A percentile compares a stretch with the other conserved stretches of the same genome.
These are phyloP conservation scores for Siniperca obscura DNA, from an alignment of 2,797 vertebrate genomes.

Conservation along the genomic window DNA sequence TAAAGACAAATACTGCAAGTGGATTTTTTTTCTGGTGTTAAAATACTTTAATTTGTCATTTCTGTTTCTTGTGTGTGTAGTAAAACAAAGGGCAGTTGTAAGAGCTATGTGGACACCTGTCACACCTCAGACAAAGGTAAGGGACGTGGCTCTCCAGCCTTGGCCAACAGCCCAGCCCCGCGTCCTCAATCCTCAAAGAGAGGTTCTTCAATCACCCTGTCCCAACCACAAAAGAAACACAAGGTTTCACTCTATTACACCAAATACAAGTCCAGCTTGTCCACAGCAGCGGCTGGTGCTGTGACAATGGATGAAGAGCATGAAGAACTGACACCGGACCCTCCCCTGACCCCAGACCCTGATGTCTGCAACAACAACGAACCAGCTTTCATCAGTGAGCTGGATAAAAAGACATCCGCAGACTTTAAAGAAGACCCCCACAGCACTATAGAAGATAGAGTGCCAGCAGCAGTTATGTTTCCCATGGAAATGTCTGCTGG, in stretches of 20 bases:
- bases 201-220: slow-evolving; percentile 82
- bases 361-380: slow-evolving; percentile 79
- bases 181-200: slow-evolving; percentile 91
- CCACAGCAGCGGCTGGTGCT: slow-evolving; percentile 56
- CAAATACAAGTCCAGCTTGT: slow-evolving; percentile 88
- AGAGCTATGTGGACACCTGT: slow-evolving; percentile 92
- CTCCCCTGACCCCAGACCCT: slow-evolving; percentile 70
- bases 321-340: slow-evolving; percentile 76
- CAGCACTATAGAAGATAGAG: slow-evolving; percentile 74
- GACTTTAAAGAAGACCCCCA: slow-evolving; percentile 78
- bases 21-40: not conserved
- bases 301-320: slow-evolving; percentile 81
- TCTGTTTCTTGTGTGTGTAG: slow-evolving; percentile 59
- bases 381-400: slow-evolving; percentile 68
- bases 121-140: slow-evolving; percentile 94
- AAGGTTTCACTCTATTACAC: slow-evolving; percentile 94
- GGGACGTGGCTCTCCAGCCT: slow-evolving; percentile 92
- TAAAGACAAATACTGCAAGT: not conserved
- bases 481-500: slow-evolving; percentile 95
- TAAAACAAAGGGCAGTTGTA: slow-evolving; percentile 92
- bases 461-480: slow-evolving; percentile 91
- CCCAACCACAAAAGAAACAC: slow-evolving; percentile 94
- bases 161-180: slow-evolving; percentile 83
- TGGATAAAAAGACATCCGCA: slow-evolving; percentile 58
- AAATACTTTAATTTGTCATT: slow-evolving; percentile 16